phyloP scores from a whole-genome alignment of 2,797 vertebrate species.

The Acanthis flammea region DNA sequence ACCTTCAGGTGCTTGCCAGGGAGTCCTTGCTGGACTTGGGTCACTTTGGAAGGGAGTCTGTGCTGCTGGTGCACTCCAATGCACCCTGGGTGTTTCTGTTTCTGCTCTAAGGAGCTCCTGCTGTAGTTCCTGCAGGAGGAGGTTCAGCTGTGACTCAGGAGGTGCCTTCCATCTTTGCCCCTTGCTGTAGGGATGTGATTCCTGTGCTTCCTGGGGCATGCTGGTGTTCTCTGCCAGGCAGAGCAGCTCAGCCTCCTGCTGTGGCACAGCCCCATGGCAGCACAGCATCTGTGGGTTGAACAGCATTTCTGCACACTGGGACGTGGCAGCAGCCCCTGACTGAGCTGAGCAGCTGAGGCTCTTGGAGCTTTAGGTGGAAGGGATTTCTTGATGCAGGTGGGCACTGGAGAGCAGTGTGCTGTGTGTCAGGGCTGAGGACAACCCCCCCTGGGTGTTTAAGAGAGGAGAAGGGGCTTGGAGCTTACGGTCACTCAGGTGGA shows the following conservation, averaged over 20 bases:
- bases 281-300: rapidly evolving
- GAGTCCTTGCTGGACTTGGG: neutral
- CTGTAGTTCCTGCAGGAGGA: neutral
- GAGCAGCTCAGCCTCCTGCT: neutral
- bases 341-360: neutral
- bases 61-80: neutral
- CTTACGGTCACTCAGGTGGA: neutral
- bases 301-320: neutral
- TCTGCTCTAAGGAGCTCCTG: neutral
- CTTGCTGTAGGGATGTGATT: neutral
- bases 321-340: too few relatives aligned
- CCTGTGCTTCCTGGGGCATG: neutral
- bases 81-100: rapidly evolving
- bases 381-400: neutral
- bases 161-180: neutral
- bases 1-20: neutral
- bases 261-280: neutral
- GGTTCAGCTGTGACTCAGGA: neutral
- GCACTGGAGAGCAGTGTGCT: neutral
- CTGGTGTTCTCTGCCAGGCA: neutral
- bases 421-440: neutral
- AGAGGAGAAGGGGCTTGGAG: neutral
- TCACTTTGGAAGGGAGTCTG: rapidly evolving
- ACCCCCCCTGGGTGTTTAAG: neutral
- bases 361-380: neutral